These are phyloP conservation scores for Rhimphoctona megacephalus DNA, from an alignment of 2,888 invertebrate genomes.

Conservation along the genomic window DNA sequence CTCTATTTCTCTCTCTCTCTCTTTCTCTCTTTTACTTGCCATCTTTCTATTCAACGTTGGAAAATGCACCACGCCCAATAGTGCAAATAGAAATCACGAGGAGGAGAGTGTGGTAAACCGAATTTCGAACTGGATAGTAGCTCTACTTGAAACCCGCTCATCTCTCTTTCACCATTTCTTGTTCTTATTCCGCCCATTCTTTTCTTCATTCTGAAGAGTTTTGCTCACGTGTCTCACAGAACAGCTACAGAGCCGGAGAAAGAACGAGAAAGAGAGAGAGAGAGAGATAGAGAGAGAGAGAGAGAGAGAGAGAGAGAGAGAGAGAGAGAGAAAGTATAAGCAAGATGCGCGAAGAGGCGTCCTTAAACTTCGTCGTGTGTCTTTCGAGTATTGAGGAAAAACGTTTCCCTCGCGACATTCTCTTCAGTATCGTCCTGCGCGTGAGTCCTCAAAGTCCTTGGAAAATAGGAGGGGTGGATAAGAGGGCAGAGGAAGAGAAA, in stretches of 20 bases:
- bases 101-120: constrained; percentile 55
- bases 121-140: constrained; percentile 50
- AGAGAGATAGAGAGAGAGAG: not conserved
- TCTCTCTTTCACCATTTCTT: constrained; percentile 9
- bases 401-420: constrained; percentile 29
- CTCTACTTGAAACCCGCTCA: constrained; percentile 26
- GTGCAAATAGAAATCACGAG: constrained; percentile 60
- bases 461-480: not conserved
- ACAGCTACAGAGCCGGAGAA: not conserved
- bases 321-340: not conserved
- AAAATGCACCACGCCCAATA: not conserved
- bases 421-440: not conserved
- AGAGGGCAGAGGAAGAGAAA: not conserved
- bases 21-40: not conserved
- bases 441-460: constrained; percentile 9
- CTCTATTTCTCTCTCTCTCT: not conserved
- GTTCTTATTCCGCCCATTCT: constrained; percentile 18
- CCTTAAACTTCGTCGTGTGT: constrained; percentile 31
- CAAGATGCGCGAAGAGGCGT: constrained; percentile 18
- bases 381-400: not conserved
- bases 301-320: not conserved
- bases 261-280: not conserved
- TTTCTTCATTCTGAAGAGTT: constrained; percentile 23
- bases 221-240: constrained; percentile 22
- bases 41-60: not conserved